These are phyloP conservation scores for Caprella mutica DNA, from an alignment of 2,888 invertebrate species.

Conservation along the genomic window DNA sequence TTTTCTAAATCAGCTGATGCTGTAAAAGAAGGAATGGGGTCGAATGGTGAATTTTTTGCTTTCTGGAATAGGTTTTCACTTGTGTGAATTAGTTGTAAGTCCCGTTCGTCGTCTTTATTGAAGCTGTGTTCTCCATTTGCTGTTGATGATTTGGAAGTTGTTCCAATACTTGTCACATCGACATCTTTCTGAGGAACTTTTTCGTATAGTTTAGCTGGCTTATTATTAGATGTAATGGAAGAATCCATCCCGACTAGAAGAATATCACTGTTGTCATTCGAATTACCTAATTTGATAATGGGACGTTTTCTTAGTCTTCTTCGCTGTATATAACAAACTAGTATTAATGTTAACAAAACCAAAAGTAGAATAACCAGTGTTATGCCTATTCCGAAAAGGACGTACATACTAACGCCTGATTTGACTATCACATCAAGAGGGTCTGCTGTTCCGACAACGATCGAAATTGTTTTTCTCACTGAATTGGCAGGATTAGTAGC, in stretches of 20 bases:
- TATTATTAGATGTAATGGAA: constrained; percentile 47
- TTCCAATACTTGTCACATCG: constrained; percentile 28
- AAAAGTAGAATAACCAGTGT: constrained; percentile 16
- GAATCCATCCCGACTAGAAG: constrained; percentile 67
- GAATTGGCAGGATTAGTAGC: constrained; percentile 66
- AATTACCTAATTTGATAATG: constrained; percentile 44
- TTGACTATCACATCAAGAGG: constrained; percentile 11
- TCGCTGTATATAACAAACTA: constrained; percentile 49
- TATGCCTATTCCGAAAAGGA: constrained; percentile 19
- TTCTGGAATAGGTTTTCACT: too few relatives aligned
- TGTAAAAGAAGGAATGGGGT: too few relatives aligned
- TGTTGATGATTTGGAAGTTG: too few relatives aligned
- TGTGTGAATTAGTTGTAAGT: too few relatives aligned
- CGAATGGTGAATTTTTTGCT: too few relatives aligned
- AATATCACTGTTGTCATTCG: constrained; percentile 7
- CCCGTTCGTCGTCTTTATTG: constrained; percentile 30
- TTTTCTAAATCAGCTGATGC: too few relatives aligned
- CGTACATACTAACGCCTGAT: constrained; percentile 8
- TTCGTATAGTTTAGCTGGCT: constrained; percentile 35
- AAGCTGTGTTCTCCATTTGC: too few relatives aligned
- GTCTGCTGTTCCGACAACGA: constrained; percentile 43
- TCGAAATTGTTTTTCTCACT: constrained; percentile 60
- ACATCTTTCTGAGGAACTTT: constrained; percentile 36
- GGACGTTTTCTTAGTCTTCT: constrained; percentile 42
- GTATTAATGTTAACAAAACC: constrained; percentile 44